Percentiles rank a stretch among this genome's conserved stretches.
These are phyloP conservation scores for Dolichoris vasculosae DNA, from an alignment of 1,140 invertebrate species.

Conservation along the genomic window DNA sequence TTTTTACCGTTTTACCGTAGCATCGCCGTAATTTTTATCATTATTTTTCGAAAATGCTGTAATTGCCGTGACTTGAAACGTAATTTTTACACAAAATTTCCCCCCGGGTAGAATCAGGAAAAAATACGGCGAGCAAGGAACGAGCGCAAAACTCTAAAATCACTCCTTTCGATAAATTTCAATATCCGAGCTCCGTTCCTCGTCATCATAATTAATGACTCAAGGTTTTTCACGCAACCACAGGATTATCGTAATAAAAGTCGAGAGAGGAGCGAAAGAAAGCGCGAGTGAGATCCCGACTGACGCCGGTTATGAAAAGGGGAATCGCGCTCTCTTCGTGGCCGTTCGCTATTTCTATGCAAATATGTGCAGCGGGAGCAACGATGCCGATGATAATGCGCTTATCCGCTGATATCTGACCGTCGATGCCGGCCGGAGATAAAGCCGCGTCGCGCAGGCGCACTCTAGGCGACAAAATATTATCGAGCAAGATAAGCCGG, in stretches of 20 bases:
- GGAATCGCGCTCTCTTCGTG: not conserved
- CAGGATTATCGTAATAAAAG: not conserved
- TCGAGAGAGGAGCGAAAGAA: not conserved
- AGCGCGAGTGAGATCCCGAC: not conserved
- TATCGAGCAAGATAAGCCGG: conserved; percentile 23
- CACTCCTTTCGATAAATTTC: not conserved
- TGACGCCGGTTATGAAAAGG: conserved; percentile 12
- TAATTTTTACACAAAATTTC: not conserved
- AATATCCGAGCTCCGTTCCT: not conserved
- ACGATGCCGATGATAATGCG: conserved; percentile 21
- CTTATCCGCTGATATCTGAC: conserved; percentile 1
- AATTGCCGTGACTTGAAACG: not conserved
- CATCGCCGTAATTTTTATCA: not conserved
- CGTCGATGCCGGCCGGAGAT: not conserved
- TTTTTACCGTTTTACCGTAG: not conserved
- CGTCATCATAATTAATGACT: not conserved
- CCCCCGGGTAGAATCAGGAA: not conserved
- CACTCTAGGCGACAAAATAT: conserved; percentile 34
- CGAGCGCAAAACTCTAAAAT: not conserved
- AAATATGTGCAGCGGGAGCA: not conserved
- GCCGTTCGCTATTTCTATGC: conserved; percentile 37
- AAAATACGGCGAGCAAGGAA: not conserved
- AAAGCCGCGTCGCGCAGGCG: not conserved
- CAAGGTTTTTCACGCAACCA: not conserved
- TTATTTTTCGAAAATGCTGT: not conserved